Conservation (phyloP, 2,113 vertebrate species). For the Guaruba guarouba region DNA sequence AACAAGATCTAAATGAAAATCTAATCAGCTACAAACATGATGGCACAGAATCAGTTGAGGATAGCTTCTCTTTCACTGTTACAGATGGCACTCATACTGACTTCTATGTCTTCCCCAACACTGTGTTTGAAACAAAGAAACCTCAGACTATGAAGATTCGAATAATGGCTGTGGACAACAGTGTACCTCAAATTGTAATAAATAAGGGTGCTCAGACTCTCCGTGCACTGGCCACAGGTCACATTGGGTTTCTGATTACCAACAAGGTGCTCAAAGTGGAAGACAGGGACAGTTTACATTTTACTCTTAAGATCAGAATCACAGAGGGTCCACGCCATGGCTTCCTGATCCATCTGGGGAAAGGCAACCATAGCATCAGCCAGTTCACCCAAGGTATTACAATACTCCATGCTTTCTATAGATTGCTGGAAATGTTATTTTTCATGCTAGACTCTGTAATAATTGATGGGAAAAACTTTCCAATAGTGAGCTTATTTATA, state of each 20-base stretch:
- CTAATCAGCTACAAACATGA: slow-evolving; percentile 93
- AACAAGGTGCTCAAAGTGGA: slow-evolving; percentile 88
- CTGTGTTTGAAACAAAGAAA: slow-evolving; percentile 85
- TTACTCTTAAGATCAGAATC: slow-evolving; percentile 81
- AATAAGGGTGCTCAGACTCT: slow-evolving; percentile 89
- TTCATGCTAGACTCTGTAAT: not conserved
- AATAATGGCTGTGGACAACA: slow-evolving; percentile 85
- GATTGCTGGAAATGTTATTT: not conserved
- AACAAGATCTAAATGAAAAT: slow-evolving; percentile 94
- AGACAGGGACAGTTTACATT: slow-evolving; percentile 85
- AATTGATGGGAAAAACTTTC: not conserved
- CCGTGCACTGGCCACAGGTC: slow-evolving; percentile 81
- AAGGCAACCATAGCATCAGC: slow-evolving; percentile 88
- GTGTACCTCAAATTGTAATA: slow-evolving; percentile 83
- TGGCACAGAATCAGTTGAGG: slow-evolving; percentile 84
- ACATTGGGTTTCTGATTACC: slow-evolving; percentile 87
- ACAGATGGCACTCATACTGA: slow-evolving; percentile 93
- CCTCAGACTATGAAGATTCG: slow-evolving; percentile 90
- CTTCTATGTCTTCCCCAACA: slow-evolving; percentile 93
- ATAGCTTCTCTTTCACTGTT: slow-evolving; percentile 93
- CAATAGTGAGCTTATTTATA: not conserved
- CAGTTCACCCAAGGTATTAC: slow-evolving; percentile 91
- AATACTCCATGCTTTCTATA: not conserved
- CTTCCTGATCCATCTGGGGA: slow-evolving; percentile 86
- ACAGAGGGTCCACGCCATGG: slow-evolving; percentile 83